Evolutionary conservation across 2,113 vertebrate genomes (phyloP), one percentile per base, ranked within the genome.

Genomic region (Paramisgurnus dabryanus): DNA sequence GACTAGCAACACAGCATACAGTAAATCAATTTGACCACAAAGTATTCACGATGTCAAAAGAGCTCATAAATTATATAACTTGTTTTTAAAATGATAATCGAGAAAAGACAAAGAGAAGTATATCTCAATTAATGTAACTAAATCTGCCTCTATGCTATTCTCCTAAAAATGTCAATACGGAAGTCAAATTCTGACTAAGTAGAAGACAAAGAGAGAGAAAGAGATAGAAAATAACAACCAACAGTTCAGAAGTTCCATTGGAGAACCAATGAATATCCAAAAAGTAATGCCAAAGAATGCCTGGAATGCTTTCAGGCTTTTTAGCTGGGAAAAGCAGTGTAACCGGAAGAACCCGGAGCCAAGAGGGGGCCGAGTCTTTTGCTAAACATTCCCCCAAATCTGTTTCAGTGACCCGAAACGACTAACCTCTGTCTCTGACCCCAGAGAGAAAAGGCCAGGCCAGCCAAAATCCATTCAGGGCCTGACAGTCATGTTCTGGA

Each of bases 1-100:
- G 78, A 79, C 74, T 67, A 72, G 74, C 85, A 45, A 45, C 43
- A 45, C 43, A 53, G 49, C 49, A 53, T 53, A 22, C 22, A 22
- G 22, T 22, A 53, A 53, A 53, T 83, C 63, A 72, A 68, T 88
- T 83, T 84, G 69, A 83, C 86, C 53, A 12, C 53, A 57, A 58
- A 41, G 40, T 12, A 47, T 73, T 50, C 57, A 55, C 55, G 9
- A 60, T 10, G 18, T 22, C 7, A 13, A 41, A 47, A 50, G 0
- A 13, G 18, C 43, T 49, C 13, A 65, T 7, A 45, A 50, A 34
- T 65, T 53, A 53, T 53, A 53, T 53, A 45, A 45, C 43, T 45
- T 45, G 43, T 45, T 45, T 49, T 49, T 27, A 73, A 10, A 40
- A 39, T 50, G 27, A 18, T 5, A n/a, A 43, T 43, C n/a, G 10